Evolutionary conservation across 2,113 vertebrate species (phyloP).

Genomic region (Rhinichthys klamathensis): DNA sequence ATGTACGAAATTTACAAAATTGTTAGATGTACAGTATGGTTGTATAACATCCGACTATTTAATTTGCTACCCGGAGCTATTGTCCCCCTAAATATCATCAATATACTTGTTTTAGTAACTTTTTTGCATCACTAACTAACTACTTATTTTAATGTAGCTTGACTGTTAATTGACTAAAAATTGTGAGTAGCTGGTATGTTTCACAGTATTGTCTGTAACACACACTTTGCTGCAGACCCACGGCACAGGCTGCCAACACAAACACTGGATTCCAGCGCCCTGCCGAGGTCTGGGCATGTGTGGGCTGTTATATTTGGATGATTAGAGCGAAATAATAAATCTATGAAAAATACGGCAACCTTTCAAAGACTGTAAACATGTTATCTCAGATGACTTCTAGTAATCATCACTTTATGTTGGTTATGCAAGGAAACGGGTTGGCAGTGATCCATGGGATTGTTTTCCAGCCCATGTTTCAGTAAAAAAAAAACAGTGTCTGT

Average conservation of each 20-base stretch:
- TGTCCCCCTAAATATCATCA: not conserved
- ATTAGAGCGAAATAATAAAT: not conserved
- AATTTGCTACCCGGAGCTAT: not conserved
- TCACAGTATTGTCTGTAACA: not conserved
- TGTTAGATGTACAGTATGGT: not conserved
- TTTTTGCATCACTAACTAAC: not conserved
- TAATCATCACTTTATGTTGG: not conserved
- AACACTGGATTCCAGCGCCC: not conserved
- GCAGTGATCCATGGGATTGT: not conserved
- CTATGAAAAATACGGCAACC: not conserved
- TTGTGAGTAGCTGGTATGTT: not conserved
- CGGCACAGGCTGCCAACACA: not conserved
- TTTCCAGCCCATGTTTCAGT: not conserved
- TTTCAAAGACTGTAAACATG: not conserved
- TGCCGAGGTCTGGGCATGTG: not conserved
- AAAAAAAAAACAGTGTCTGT: not conserved
- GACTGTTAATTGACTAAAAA: not conserved
- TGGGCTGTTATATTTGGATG: not conserved
- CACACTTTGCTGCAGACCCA: not conserved
- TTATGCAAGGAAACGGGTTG: not conserved
- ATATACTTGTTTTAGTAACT: not conserved
- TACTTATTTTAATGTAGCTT: not conserved
- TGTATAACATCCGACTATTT: not conserved
- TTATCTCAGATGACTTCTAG: not conserved
- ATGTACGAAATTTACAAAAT: not conserved